Base-by-base conservation (phyloP, 1,140 invertebrate species). In the Drosophila obscura region DNA sequence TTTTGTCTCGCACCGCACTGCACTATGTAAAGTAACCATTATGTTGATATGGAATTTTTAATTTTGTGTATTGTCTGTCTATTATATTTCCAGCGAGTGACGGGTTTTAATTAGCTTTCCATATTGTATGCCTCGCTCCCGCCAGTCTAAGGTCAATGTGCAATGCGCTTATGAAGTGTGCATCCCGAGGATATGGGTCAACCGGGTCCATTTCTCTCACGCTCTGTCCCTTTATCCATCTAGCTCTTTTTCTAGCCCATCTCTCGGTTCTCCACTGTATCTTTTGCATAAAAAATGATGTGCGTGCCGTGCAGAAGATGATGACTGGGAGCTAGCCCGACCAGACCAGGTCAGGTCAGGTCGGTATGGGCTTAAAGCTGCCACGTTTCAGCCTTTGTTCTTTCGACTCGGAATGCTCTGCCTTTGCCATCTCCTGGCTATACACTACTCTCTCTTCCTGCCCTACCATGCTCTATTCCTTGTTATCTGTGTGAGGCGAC, bases 221-320 rank as follows among this genome's bases (percentile, higher is more conserved):
- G 22, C 46, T 49, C 19, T 16, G n/a, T 43, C 9, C 16, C 45
- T 41, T 19, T 77, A 28, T 43, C 2, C n/a, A 13, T 46, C 15
- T 63, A 9, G 9, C 50, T 62, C 44, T 45, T 50, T 48, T 39
- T 24, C 22, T 43, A 35, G 31, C 16, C 66, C 51, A 56, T 44
- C 61, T 55, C 31, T 63, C 41, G 16, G 13, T 26, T 51, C 7
- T 19, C 28, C 44, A 15, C 58, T 66, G 45, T 28, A 45, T 53
- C 67, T 44, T 57, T 75, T 80, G 74, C 59, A 65, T 74, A 81
- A 83, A 82, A 73, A 74, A 83, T 82, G 69, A 83, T 83, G 74
- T 82, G 79, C 74, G 78, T 73, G 74, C 50, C 71, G 51, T 62
- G 61, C 5, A 43, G 43, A 19, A 46, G 73, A 50, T 51, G 68